Percentiles rank a stretch among this genome's conserved stretches.
These are phyloP conservation scores for Nephrotoma flavescens DNA, from an alignment of 2,888 invertebrate species.

Conservation along the genomic window DNA sequence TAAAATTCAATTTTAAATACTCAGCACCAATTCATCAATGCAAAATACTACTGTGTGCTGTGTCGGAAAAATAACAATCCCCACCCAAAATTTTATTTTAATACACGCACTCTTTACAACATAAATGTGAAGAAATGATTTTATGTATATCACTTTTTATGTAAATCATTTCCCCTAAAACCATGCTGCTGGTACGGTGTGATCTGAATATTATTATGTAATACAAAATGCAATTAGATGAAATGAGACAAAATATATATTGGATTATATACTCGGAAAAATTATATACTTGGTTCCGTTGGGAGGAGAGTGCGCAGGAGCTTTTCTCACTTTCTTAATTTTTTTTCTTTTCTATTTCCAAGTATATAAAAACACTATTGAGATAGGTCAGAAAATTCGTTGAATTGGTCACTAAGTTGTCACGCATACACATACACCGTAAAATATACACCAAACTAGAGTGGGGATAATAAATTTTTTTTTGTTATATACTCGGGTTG, in stretches of 20 bases:
- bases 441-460: background rate
- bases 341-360: background rate
- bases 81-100: background rate
- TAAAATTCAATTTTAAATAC: background rate
- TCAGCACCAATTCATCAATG: background rate
- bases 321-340: background rate
- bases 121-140: background rate
- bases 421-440: background rate
- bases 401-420: background rate
- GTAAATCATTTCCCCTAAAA: background rate
- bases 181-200: background rate
- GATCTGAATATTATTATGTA: background rate
- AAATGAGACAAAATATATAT: background rate
- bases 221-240: background rate
- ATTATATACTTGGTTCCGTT: background rate
- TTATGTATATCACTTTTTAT: background rate
- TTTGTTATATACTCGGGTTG: background rate
- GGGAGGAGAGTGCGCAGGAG: constrained; percentile 3
- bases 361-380: background rate
- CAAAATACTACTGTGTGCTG: background rate
- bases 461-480: background rate
- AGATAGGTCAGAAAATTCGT: background rate
- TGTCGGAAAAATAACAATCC: background rate
- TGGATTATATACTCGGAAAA: background rate
- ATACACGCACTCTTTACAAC: background rate